Conservation (phyloP, 2,888 invertebrate genomes). For the Thysanoteuthis rhombus region DNA sequence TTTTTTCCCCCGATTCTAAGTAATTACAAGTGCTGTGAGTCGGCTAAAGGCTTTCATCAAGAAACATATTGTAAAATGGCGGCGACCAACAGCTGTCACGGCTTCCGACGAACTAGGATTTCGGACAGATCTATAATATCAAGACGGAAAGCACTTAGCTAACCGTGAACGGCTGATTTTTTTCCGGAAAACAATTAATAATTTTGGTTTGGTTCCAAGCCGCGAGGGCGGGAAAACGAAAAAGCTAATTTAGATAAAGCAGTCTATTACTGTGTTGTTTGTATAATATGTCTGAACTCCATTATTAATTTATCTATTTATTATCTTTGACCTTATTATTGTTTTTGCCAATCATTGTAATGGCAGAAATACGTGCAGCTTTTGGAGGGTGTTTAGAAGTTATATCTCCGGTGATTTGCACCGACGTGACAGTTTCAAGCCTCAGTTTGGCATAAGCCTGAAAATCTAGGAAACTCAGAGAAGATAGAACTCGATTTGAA, state of each 20-base stretch:
- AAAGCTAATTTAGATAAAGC: not conserved
- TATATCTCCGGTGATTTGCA: no score
- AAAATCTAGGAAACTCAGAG: no score
- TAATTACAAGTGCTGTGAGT: conserved; percentile 12
- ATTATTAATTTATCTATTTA: not conserved
- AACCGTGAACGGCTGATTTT: not conserved
- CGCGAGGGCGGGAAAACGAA: not conserved
- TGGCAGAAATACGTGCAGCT: not conserved
- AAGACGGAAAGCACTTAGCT: not conserved
- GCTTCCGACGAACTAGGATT: not conserved
- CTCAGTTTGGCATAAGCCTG: no score
- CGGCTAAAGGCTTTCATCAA: not conserved
- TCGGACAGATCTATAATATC: not conserved
- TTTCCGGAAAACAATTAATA: not conserved
- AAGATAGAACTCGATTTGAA: no score
- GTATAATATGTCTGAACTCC: not conserved
- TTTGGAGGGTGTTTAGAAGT: no score
- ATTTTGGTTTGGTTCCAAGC: not conserved
- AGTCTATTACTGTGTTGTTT: not conserved
- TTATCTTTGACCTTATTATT: not conserved
- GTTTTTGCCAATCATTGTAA: not conserved
- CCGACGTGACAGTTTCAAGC: no score
- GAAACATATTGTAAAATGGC: not conserved
- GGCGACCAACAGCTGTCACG: not conserved
- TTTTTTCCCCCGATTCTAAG: not conserved